Percentiles rank a stretch among this genome's conserved stretches.
phyloP scores from a whole-genome alignment of 2,113 vertebrate species.

The zebrafish (Danio rerio) region DNA sequence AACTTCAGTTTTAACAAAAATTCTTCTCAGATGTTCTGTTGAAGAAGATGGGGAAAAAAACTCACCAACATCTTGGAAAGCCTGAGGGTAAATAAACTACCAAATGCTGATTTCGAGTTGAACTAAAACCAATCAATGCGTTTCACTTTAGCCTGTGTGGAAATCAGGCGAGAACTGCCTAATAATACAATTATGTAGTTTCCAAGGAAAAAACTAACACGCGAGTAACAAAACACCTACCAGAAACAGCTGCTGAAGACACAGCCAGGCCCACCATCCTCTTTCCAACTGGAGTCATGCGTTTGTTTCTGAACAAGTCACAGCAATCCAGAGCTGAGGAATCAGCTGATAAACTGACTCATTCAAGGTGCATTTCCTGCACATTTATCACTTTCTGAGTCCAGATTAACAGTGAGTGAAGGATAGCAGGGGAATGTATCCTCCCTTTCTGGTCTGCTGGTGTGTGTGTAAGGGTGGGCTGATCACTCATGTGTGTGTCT shows the following conservation, averaged over 20 bases:
- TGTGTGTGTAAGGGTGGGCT: conserved; percentile 42
- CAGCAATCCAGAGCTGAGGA: neutral
- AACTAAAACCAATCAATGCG: neutral
- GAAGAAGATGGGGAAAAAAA: too few relatives aligned
- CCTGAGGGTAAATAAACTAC: too few relatives aligned
- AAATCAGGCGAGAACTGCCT: neutral
- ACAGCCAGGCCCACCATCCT: conserved; percentile 58
- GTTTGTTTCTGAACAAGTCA: conserved; percentile 23
- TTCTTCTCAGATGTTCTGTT: too few relatives aligned
- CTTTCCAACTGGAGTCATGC: conserved; percentile 25
- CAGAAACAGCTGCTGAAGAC: conserved; percentile 50
- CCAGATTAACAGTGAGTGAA: conserved; percentile 21
- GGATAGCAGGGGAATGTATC: conserved; percentile 52
- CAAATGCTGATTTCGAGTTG: too few relatives aligned
- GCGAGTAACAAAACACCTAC: conserved; percentile 55
- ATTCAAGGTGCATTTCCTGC: conserved; percentile 37
- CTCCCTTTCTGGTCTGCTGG: conserved; percentile 47
- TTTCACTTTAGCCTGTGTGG: neutral
- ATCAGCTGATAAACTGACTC: conserved; percentile 39
- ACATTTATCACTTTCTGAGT: conserved; percentile 31
- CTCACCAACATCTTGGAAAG: too few relatives aligned
- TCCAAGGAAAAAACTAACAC: neutral
- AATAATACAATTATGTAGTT: neutral
- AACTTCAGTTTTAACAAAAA: too few relatives aligned
- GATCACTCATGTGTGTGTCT: conserved; percentile 27